Percentiles rank a stretch among this genome's conserved stretches.
Evolutionary conservation across 37 sponge, comb jelly and placozoan species (phyloP).

Genomic region (Cladorhizidae sp.): DNA sequence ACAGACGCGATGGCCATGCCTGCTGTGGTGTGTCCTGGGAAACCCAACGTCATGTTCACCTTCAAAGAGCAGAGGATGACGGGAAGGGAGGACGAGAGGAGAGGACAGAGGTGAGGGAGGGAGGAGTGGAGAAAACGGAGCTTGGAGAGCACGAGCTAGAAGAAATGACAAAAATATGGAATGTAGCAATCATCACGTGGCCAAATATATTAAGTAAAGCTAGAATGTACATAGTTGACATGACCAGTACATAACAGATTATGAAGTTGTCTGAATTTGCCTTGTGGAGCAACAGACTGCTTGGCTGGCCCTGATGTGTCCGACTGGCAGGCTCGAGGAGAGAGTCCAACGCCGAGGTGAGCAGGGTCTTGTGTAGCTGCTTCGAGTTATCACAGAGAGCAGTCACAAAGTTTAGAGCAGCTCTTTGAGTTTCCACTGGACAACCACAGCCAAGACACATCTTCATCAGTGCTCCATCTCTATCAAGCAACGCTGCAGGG

Average conservation of each 20-base stretch:
- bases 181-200: too few species aligned
- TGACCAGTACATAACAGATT: not conserved
- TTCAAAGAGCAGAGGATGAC: conserved; percentile 40
- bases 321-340: not conserved
- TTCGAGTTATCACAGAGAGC: conserved; percentile 1
- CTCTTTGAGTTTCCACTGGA: conserved; percentile 16
- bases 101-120: conserved; percentile 2
- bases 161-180: not conserved
- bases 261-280: not conserved
- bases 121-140: conserved; percentile 14
- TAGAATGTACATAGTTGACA: too few species aligned
- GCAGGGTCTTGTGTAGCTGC: not conserved
- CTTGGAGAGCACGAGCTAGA: conserved; percentile 41
- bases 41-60: conserved; percentile 33
- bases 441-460: not conserved
- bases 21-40: conserved; percentile 44
- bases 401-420: conserved; percentile 28
- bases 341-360: not conserved
- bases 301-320: not conserved
- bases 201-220: too few species aligned
- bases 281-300: not conserved
- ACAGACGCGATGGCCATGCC: not conserved
- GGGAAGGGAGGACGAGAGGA: conserved; percentile 8
- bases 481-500: not conserved
- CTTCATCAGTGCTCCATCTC: not conserved